Base-by-base conservation (phyloP, 2,797 vertebrate genomes). In the Pangasius djambal region DNA sequence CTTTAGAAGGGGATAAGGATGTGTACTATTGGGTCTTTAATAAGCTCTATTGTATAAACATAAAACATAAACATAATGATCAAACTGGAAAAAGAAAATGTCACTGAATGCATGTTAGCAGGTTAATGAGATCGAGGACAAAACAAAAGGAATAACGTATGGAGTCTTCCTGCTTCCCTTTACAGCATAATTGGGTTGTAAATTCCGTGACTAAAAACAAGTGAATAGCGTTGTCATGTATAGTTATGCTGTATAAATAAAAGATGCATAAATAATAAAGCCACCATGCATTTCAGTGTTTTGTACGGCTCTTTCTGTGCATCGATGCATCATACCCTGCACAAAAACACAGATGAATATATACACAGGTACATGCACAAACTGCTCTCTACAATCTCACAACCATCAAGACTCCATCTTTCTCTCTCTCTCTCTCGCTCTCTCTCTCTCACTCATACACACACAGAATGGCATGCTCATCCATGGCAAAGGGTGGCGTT, bases 281-380 rank as follows among this genome's bases (percentile, higher is more conserved):
- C 75, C 59, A 77, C 48, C 22, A 63, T 77, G 81, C 78, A 90
- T 88, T 90, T 89, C 88, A 69, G 83, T 81, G 82, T 18, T 31
- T 31, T 31, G 25, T 61, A 25, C 34, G 40, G 55, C 55, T 20
- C 52, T 4, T 34, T 1, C 78, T 34, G 7, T 81, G 13, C 8
- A 55, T 34, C 1, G 1, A 79, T 81, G 31, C 78, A 59, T 22
- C 28, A n/a, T 7, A 40, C 8, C 18, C 34, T 72, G 18, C 13
- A 63, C 70, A 84, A 82, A 65, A 69, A 91, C 48, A 55, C 89
- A 87, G 44, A 67, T 18, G 13, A 34, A 52, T 55, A 16, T 34
- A 55, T 70, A 57, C 25, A 83, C 59, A 69, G 48, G 34, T 48
- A 77, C 72, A 87, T 67, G 65, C 16, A 67, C 31, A 72, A 74